Evolutionary conservation across 1,140 invertebrate genomes (phyloP).

Genomic region (Diuraphis noxia): DNA sequence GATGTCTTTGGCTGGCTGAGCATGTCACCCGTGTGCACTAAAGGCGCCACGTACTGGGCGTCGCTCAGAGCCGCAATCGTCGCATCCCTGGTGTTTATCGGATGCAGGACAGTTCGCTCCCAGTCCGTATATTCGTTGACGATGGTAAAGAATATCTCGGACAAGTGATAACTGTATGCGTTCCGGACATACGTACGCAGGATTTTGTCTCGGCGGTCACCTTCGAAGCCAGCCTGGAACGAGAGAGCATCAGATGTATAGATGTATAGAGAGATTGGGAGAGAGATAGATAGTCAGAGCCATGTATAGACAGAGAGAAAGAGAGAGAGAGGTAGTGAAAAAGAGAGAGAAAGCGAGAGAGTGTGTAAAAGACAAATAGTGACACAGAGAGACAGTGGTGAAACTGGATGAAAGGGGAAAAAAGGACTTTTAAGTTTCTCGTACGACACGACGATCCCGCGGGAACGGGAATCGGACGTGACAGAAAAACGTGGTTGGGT

Average conservation of each 20-base stretch:
- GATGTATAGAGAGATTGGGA: too few species aligned
- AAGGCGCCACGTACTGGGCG: slow-evolving; percentile 83
- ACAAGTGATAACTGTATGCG: slow-evolving; percentile 90
- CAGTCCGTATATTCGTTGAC: slow-evolving; percentile 98
- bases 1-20: slow-evolving; percentile 62
- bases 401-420: not conserved
- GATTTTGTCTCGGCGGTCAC: slow-evolving; percentile 84
- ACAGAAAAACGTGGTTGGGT: not conserved
- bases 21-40: slow-evolving; percentile 81
- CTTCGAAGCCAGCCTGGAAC: slow-evolving; percentile 77
- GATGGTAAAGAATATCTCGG: slow-evolving; percentile 94
- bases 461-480: not conserved
- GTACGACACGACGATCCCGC: not conserved
- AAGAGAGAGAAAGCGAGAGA: not conserved
- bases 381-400: not conserved
- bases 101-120: slow-evolving; percentile 89
- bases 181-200: slow-evolving; percentile 92
- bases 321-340: too few species aligned
- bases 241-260: not conserved
- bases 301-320: too few species aligned
- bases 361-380: not conserved
- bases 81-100: slow-evolving; percentile 87
- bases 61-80: slow-evolving; percentile 91
- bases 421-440: slow-evolving; percentile 29
- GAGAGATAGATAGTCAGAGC: too few species aligned